A percentile compares a stretch with the other conserved stretches of the same genome.
These are phyloP conservation scores for Zaprionus taronus DNA, from an alignment of 1,140 invertebrate species.

Conservation along the genomic window DNA sequence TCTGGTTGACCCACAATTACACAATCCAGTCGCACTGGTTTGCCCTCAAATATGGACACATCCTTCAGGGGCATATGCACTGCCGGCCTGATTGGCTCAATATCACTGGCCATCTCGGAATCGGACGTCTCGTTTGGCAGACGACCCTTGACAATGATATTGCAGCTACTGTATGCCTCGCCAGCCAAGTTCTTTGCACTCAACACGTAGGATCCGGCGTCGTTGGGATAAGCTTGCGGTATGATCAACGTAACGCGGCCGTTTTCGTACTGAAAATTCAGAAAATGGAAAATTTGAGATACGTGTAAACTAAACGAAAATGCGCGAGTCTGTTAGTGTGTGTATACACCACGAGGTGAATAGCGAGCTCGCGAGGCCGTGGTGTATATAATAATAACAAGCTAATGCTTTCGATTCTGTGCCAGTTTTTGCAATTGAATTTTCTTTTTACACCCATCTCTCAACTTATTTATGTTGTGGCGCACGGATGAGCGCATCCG, in stretches of 20 bases:
- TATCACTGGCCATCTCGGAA: constrained; percentile 89
- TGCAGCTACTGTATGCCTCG: constrained; percentile 87
- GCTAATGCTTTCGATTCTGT: constrained; percentile 17
- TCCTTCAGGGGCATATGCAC: constrained; percentile 90
- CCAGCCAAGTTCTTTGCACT: constrained; percentile 88
- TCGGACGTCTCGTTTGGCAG: constrained; percentile 90
- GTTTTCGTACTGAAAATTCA: constrained; percentile 85
- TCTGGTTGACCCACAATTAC: constrained; percentile 93
- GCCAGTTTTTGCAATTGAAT: constrained; percentile 75
- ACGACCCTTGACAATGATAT: constrained; percentile 89
- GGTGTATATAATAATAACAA: constrained; percentile 4
- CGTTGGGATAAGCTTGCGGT: constrained; percentile 89
- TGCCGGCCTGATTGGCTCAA: constrained; percentile 89
- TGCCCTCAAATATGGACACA: constrained; percentile 89
- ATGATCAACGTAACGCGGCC: constrained; percentile 88
- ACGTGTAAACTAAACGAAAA: constrained; percentile 18
- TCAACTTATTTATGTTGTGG: constrained; percentile 72
- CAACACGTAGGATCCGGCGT: constrained; percentile 89
- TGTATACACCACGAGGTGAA: constrained; percentile 64
- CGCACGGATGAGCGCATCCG: constrained; percentile 59
- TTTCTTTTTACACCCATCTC: constrained; percentile 77
- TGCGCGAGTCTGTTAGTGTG: not conserved
- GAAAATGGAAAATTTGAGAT: constrained; percentile 7
- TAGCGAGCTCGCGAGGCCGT: constrained; percentile 17
- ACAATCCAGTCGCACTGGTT: constrained; percentile 90